Conservation (phyloP, 1,140 invertebrate genomes). For the Hyles vespertilio region DNA sequence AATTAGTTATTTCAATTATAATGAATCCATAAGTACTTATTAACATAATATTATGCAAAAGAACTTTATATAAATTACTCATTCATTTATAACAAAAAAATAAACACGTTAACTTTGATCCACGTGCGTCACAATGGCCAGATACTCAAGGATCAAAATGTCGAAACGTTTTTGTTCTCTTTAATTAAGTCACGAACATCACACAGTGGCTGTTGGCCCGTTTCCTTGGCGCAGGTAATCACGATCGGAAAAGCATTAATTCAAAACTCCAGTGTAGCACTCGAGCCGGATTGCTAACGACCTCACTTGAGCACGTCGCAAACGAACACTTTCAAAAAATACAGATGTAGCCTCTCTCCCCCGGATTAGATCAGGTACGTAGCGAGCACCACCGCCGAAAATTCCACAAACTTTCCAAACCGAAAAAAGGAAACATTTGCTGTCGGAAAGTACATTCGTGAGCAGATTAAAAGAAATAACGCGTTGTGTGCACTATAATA, state of each 20-base stretch:
- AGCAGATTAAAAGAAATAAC: too few relatives aligned
- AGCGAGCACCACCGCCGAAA: neutral
- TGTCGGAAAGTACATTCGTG: neutral
- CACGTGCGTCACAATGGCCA: neutral
- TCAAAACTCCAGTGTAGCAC: constrained; percentile 40
- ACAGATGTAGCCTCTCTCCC: constrained; percentile 8
- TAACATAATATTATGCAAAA: too few relatives aligned
- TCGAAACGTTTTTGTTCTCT: constrained; percentile 31
- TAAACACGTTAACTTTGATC: neutral
- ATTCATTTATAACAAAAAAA: neutral
- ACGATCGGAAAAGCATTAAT: constrained; percentile 52
- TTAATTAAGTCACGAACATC: constrained; percentile 59
- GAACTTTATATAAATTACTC: too few relatives aligned
- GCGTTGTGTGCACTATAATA: too few relatives aligned
- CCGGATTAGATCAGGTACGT: constrained; percentile 3
- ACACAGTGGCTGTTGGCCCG: constrained; percentile 33
- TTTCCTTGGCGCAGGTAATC: constrained; percentile 51
- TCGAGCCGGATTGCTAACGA: constrained; percentile 37
- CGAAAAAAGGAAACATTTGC: neutral
- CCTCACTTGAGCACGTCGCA: constrained; percentile 49
- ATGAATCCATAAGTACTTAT: too few relatives aligned
- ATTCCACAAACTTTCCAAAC: neutral
- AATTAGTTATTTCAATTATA: too few relatives aligned
- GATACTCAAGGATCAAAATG: constrained; percentile 29
- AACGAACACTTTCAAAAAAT: constrained; percentile 21